Evolutionary conservation across 1,140 invertebrate genomes (phyloP), one percentile per base, ranked within the genome.

Genomic region (Drosophila watanabei): DNA sequence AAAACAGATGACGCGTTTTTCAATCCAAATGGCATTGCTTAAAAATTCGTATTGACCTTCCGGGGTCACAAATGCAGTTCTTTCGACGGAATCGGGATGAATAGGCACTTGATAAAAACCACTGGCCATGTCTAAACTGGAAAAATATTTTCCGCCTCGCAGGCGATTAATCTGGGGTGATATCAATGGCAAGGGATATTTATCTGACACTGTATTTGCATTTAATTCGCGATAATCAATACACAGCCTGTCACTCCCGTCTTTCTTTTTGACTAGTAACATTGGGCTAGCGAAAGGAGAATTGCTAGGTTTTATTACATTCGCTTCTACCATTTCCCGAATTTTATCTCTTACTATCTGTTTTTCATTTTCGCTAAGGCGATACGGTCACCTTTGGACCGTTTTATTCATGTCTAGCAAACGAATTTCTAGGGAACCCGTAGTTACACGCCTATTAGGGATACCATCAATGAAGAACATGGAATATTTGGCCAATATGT

Each of bases 371-470:
- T 61, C 2, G 6, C 58, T 60, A 11, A 46, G 18, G 18, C 43
- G 43, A 35, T 61, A 35, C 14, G 43, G 58, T 46, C 28, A 18
- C 20, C 24, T 68, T 20, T 60, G 48, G 35, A 75, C 63, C 1
- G 54, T 52, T 43, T 69, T 58, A 18, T 59, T 75, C 6, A 11
- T 20, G 16, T 69, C 49, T 2, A 61, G 37, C 41, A 69, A 56
- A 18, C 64, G 48, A 35, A 69, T 61, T 35, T 75, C 48, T 13
- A 75, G 28, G 3, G 45, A 57, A 33, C 71, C 71, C 9, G 57
- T 69, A n/a, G 16, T 52, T 11, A 62, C 46, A 8, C 46, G 66
- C 13, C n/a, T 43, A 11, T 1, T 41, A 32, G 49, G 52, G 13
- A 56, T 65, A 16, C 61, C 49, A 14, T 49, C 39, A 35, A 72